Conservation (phyloP, 2,113 vertebrate species). For the Bubalus kerabau region DNA sequence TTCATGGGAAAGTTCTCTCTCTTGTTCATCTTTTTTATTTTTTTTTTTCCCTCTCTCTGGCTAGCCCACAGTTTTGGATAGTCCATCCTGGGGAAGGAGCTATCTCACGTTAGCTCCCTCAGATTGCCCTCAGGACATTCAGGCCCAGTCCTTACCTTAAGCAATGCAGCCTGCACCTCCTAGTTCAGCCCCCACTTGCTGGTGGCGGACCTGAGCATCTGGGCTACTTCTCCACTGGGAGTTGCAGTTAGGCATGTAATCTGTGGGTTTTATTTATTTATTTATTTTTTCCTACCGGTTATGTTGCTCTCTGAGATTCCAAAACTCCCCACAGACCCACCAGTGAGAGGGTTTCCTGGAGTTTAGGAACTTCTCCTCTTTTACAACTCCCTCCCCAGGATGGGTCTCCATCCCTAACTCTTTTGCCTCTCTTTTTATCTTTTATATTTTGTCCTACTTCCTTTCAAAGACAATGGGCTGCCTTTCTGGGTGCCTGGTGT, state of each 20-base stretch:
- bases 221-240: neutral
- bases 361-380: neutral
- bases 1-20: neutral
- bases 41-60: rapidly evolving
- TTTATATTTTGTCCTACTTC: neutral
- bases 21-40: rapidly evolving
- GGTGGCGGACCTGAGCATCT: rapidly evolving
- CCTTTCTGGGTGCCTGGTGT: neutral
- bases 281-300: neutral
- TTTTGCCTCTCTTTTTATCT: neutral
- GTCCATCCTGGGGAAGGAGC: too few species aligned
- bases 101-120: neutral
- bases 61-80: neutral
- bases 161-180: rapidly evolving
- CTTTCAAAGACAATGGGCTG: neutral
- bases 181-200: neutral
- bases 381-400: neutral
- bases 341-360: neutral
- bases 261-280: neutral
- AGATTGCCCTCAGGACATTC: neutral
- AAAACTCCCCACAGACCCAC: neutral
- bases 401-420: neutral
- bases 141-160: neutral
- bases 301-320: neutral
- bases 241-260: neutral